Evolutionary conservation across 2,797 vertebrate genomes (phyloP), one percentile per base, ranked within the genome.

Genomic region (Clarias fuscus): DNA sequence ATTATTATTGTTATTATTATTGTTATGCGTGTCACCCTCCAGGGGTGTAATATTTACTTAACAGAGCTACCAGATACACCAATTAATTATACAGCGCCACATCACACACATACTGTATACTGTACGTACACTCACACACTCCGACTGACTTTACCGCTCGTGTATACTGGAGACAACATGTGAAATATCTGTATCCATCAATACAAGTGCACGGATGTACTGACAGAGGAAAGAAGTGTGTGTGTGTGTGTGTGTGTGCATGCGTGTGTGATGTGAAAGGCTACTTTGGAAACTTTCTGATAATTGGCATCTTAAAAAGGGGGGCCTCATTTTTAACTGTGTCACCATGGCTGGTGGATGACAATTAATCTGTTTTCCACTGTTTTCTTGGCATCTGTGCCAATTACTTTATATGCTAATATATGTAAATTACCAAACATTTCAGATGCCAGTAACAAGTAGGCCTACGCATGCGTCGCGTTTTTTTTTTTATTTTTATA

Each of bases 351-450:
- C 94, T 93, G 94, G 92, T 95, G 92, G 92, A 94, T 95, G 94
- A 96, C 95, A 95, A 95, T 95, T 95, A 95, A 95, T 96, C 93
- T 95, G 95, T 96, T 95, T 95, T 95, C 90, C 93, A 92, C 92
- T 94, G 94, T 94, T 95, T 95, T 93, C 93, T 94, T 94, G 95
- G 95, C 95, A 95, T 95, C 95, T 96, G 95, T 95, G 95, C 95
- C 94, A 95, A 95, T 95, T 96, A 96, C 95, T 96, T 96, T 95
- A 95, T 96, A 96, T 96, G 95, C 95, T 94, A 96, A 96, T 96
- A 92, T 96, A 95, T 96, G 95, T 94, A 96, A 96, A 96, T 95
- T 93, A 94, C 91, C 88, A 89, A 93, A 91, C 93, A 92, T 93
- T 94, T 95, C 94, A 94, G 93, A 95, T 91, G 94, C 94, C 93